Conservation (phyloP, 2,113 vertebrate genomes). For the Archocentrus centrarchus region DNA sequence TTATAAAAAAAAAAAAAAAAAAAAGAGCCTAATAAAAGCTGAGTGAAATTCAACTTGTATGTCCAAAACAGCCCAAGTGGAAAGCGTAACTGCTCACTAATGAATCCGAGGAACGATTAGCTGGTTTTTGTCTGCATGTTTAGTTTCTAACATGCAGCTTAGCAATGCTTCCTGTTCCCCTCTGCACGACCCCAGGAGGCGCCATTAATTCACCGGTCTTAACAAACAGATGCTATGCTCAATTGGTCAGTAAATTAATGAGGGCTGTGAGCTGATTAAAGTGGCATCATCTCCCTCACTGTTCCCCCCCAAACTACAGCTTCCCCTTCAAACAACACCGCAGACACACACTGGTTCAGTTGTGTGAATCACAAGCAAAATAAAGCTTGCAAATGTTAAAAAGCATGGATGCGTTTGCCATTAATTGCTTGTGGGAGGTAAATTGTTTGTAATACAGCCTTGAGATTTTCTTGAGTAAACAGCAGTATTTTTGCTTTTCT, state of each 20-base stretch:
- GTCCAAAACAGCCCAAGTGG: not conserved
- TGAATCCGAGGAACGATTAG: not conserved
- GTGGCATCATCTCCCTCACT: slow-evolving; percentile 23
- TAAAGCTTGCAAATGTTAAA: not conserved
- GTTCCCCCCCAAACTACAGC: not conserved
- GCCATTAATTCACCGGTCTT: slow-evolving; percentile 23
- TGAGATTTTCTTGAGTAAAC: not conserved
- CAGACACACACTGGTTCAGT: not conserved
- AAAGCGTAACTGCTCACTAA: not conserved
- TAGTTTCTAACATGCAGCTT: slow-evolving; percentile 19
- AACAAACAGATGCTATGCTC: slow-evolving; percentile 53
- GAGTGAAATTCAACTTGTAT: not conserved
- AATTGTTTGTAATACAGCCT: not conserved
- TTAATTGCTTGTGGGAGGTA: not conserved
- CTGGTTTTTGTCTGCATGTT: not conserved
- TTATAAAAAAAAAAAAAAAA: not conserved
- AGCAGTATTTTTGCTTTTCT: not conserved
- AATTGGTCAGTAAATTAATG: slow-evolving; percentile 60
- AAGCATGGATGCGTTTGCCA: not conserved
- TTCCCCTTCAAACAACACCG: slow-evolving; percentile 7
- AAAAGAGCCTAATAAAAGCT: not conserved
- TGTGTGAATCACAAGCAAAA: slow-evolving; percentile 1
- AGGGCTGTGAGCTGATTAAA: slow-evolving; percentile 66
- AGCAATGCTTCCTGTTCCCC: slow-evolving; percentile 10
- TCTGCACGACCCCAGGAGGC: not conserved